These are phyloP conservation scores for Coelogynopora nodosa DNA, from an alignment of 2,888 invertebrate genomes.

Conservation along the genomic window DNA sequence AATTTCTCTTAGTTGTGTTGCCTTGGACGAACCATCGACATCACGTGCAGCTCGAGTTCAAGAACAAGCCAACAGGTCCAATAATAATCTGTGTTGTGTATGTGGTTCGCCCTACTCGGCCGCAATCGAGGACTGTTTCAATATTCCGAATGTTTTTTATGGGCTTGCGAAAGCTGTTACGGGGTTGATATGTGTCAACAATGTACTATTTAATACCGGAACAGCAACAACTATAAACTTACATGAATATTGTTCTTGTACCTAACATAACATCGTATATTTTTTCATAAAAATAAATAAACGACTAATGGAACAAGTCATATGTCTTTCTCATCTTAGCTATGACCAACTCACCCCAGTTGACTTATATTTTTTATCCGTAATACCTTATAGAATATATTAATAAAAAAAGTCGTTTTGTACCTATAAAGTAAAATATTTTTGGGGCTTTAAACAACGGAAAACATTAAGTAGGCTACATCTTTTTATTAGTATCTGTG, in stretches of 20 bases:
- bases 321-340: neutral
- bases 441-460: too few species aligned
- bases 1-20: neutral
- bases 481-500: too few species aligned
- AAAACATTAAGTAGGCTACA: too few species aligned
- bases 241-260: neutral
- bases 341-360: slow-evolving; percentile 20
- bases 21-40: neutral
- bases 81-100: slow-evolving; percentile 15
- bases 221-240: neutral
- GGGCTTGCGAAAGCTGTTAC: slow-evolving; percentile 9
- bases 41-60: neutral
- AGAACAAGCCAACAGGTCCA: neutral
- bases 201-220: neutral
- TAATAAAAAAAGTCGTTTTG: too few species aligned
- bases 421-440: too few species aligned
- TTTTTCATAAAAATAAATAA: neutral
- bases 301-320: slow-evolving; percentile 1
- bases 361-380: too few species aligned
- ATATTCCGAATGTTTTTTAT: slow-evolving; percentile 4
- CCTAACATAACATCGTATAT: too few species aligned
- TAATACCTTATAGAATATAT: too few species aligned
- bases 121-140: slow-evolving; percentile 23
- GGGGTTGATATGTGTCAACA: neutral
- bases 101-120: neutral